Percentiles rank a stretch among this genome's conserved stretches.
phyloP scores from a whole-genome alignment of 2,113 vertebrate species.

The Oreocharis arfaki region DNA sequence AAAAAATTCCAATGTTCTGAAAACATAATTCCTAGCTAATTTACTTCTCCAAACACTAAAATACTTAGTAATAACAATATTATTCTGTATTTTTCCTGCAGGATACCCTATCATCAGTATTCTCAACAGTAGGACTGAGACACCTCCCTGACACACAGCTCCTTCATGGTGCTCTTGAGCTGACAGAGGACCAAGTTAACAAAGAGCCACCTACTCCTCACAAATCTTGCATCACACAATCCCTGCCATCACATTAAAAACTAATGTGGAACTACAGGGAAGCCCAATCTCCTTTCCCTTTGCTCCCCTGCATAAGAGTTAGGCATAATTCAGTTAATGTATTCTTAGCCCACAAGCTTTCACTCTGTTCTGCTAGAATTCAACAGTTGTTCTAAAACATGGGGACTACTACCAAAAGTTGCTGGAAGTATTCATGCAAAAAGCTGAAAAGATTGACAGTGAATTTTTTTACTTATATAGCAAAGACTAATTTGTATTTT shows the following conservation, averaged over 20 bases:
- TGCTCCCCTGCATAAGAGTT: not conserved
- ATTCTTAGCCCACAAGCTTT: not conserved
- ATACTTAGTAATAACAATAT: not conserved
- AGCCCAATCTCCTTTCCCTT: not conserved
- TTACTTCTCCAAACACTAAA: not conserved
- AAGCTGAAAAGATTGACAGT: conserved; percentile 59
- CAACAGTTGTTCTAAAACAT: conserved; percentile 43
- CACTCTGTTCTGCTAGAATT: not conserved
- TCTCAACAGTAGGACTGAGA: not conserved
- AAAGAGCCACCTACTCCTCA: not conserved
- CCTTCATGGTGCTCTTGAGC: not conserved
- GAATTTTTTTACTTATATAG: conserved; percentile 41
- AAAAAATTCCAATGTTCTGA: not conserved
- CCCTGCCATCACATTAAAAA: not conserved
- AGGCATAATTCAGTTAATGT: not conserved
- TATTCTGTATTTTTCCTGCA: not conserved
- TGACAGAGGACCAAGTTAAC: not conserved
- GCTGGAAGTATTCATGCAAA: conserved; percentile 34
- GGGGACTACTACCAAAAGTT: conserved; percentile 21
- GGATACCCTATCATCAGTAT: not conserved
- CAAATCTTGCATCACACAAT: not conserved
- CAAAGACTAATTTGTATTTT: conserved; percentile 67
- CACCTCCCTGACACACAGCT: not conserved
- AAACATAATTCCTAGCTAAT: not conserved
- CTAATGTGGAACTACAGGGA: not conserved